phyloP scores from a whole-genome alignment of 2,113 vertebrate genomes.

The Boleophthalmus pectinirostris region DNA sequence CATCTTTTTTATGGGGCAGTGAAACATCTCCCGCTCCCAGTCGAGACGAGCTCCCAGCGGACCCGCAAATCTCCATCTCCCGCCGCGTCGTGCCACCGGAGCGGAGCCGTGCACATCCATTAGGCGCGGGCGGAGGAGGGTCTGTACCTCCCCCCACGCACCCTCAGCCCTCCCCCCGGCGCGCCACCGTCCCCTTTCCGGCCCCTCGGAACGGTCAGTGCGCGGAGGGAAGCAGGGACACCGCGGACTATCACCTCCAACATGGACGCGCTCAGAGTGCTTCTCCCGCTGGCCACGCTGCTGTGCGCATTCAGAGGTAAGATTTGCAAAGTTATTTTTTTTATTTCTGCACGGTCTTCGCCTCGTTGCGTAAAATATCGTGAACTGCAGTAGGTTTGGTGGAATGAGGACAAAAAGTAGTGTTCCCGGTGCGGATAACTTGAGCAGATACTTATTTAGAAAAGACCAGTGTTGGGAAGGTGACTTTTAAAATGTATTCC shows the following conservation, averaged over 20 bases:
- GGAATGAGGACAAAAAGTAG: background rate
- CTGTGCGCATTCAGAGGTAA: constrained; percentile 51
- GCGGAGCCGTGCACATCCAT: constrained; percentile 16
- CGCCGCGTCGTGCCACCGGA: background rate
- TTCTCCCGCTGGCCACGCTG: constrained; percentile 30
- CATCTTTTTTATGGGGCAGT: background rate
- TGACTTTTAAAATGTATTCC: too few relatives aligned
- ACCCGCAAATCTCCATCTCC: constrained; percentile 7
- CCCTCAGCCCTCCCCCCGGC: background rate
- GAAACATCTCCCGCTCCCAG: background rate
- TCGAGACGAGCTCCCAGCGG: background rate
- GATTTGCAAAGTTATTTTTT: background rate
- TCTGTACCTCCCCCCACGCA: background rate
- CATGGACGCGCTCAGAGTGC: constrained; percentile 38
- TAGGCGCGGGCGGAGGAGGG: constrained; percentile 34
- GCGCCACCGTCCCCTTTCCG: too few relatives aligned
- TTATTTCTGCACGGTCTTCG: background rate
- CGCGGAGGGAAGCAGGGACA: background rate
- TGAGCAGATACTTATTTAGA: too few relatives aligned
- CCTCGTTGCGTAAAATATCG: background rate
- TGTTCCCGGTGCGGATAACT: background rate
- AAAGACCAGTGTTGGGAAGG: too few relatives aligned
- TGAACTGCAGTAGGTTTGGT: background rate
- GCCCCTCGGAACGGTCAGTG: background rate
- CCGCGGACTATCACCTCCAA: background rate